Base-by-base conservation (phyloP, 2,888 invertebrate genomes). In the Adineta ricciae region DNA sequence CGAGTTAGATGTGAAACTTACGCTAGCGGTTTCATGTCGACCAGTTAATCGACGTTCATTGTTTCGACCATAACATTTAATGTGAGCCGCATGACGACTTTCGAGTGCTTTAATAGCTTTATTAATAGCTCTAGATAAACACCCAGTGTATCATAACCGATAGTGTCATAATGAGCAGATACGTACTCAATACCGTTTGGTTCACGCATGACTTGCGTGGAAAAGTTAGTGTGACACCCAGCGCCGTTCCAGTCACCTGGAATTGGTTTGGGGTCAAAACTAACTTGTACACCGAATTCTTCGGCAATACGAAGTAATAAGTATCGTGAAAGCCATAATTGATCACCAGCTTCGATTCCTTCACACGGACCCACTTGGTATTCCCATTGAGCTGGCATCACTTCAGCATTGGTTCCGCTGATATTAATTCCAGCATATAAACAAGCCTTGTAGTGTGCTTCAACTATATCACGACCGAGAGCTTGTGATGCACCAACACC, bases 141-240 rank as follows among this genome's bases (percentile, higher is more conserved):
- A 46, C 11, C 8, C 5, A 46, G 5, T 46, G 46, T 8, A 11
- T 11, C 46, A 46, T 46, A 46, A 8, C 46, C 11, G 5, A 46
- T 46, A 11, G 8, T 46, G 11, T 46, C 8, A 46, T 46, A 11
- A 46, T 11, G 11, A 46, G 46, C 46, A n/a, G 21, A n/a, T 56
- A 73, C n/a, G 36, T 16, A 73, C 73, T 73, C n/a, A n/a, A 2
- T 91, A 16, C 90, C 90, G 1, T 88, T 88, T 7, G 87, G 86
- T 83, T 94, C 93, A 84, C 97, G 92, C 97, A 97, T 98, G 72
- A 92, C 92, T 89, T 94, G 93, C 0, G 97, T 98, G 19, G 96
- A 97, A 92, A 96, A 97, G 91, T 98, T 98, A 86, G 95, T 95
- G 90, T 98, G 97, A 0, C 96, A 96, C 1, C 97, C 97, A 83